A percentile compares a stretch with the other conserved stretches of the same genome.
These are phyloP conservation scores for Oasisia sp. DNA, from an alignment of 2,888 invertebrate species.

Conservation along the genomic window DNA sequence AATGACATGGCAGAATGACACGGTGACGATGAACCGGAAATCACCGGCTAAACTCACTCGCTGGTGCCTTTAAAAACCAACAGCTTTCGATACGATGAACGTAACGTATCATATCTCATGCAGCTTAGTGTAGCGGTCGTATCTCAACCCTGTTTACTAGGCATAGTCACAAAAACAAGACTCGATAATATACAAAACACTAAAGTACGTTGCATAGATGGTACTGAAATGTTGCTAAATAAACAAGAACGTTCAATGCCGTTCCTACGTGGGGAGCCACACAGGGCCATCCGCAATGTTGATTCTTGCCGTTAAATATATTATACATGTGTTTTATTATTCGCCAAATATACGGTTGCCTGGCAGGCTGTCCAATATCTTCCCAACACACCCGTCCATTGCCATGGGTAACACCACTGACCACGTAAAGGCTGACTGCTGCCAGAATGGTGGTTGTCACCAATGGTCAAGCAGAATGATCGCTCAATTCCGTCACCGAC, in stretches of 20 bases:
- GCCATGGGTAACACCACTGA: neutral
- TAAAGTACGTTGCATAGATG: neutral
- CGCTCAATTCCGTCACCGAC: neutral
- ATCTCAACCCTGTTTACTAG: constrained; percentile 13
- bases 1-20: neutral
- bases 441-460: neutral
- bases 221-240: constrained; percentile 17
- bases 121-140: neutral
- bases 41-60: neutral
- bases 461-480: neutral
- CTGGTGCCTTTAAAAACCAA: neutral
- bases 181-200: neutral
- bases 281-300: neutral
- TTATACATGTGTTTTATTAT: neutral
- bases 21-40: too few species aligned
- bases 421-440: neutral
- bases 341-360: neutral
- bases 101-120: neutral
- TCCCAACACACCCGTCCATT: neutral
- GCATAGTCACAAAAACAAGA: neutral
- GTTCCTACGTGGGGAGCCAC: neutral
- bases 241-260: neutral
- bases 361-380: neutral
- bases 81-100: neutral
- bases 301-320: neutral